Base-by-base conservation (phyloP, 2,797 vertebrate genomes). In the Microchirus variegatus region DNA sequence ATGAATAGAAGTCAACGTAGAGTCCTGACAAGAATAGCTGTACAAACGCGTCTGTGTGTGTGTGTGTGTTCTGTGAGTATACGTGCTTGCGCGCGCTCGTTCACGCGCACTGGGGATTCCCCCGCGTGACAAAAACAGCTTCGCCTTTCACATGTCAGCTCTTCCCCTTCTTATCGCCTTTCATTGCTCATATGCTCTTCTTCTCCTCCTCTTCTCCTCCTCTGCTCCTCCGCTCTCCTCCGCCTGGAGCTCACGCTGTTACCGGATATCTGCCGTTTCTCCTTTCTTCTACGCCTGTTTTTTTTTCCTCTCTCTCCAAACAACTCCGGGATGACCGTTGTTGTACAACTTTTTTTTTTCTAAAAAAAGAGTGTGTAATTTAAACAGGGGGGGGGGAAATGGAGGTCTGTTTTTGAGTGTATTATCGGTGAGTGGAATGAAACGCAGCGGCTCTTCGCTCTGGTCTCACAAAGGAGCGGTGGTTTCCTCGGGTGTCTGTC, bases 61-160 rank as follows among this genome's bases (percentile, higher is more conserved):
- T 31, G 3, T 31, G 10, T 9, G 43, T n/a, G 10, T 13, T 8
- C 10, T 37, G 12, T 38, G 12, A n/a, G 41, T 38, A 11, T 14
- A 16, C 15, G 19, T 36, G 26, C 14, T 55, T n/a, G 54, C 13
- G 55, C 3, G 55, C 10, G 54, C 15, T 9, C 2, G 41, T 37
- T 22, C 78, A 67, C 87, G 87, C 86, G 77, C 83, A 77, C 59
- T 26, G 91, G 93, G 92, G 91, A 92, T 89, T 93, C 91, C 93
- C 91, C 91, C 68, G 59, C 70, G 56, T 73, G 84, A 85, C 85
- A 87, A 86, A 87, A 89, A 88, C 86, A 87, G 86, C 84, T 74
- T 73, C 36, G 56, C 48, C 63, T 84, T 87, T 88, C 82, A 82
- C 67, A 78, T 87, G 78, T 80, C 75, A 80, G 77, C 78, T 63